Evolutionary conservation across 2,888 invertebrate species (phyloP).

Genomic region (Phaedon cochleariae): DNA sequence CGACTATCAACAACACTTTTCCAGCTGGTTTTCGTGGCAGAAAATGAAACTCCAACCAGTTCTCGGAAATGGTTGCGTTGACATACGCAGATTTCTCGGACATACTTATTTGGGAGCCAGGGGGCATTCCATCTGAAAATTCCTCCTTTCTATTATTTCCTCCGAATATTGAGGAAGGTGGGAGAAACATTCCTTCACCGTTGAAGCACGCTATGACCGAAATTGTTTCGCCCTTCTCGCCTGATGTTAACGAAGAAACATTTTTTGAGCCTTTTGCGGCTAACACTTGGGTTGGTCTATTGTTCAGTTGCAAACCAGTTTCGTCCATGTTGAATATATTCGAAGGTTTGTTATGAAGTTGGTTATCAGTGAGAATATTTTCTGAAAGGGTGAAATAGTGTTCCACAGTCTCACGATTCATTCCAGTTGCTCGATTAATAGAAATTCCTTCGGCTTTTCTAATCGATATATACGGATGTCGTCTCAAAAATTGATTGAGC

Average conservation of each 20-base stretch:
- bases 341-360: slow-evolving; percentile 19
- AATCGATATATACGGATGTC: slow-evolving; percentile 20
- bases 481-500: slow-evolving; percentile 24
- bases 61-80: slow-evolving; percentile 34
- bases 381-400: slow-evolving; percentile 6
- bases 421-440: neutral
- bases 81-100: slow-evolving; percentile 40
- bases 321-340: slow-evolving; percentile 25
- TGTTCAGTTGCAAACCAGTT: slow-evolving; percentile 26
- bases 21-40: slow-evolving; percentile 48
- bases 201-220: slow-evolving; percentile 32
- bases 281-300: slow-evolving; percentile 17
- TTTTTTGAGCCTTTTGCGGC: slow-evolving; percentile 12
- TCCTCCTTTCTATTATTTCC: slow-evolving; percentile 38
- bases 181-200: slow-evolving; percentile 31
- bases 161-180: slow-evolving; percentile 33
- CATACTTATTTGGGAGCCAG: slow-evolving; percentile 38
- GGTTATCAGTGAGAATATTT: neutral
- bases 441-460: slow-evolving; percentile 28
- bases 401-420: neutral
- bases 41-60: slow-evolving; percentile 39
- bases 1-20: slow-evolving; percentile 47
- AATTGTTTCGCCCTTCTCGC: slow-evolving; percentile 35
- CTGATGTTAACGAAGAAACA: slow-evolving; percentile 38
- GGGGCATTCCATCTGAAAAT: slow-evolving; percentile 36